These are phyloP conservation scores for Elegia similella DNA, from an alignment of 2,888 invertebrate species.

Conservation along the genomic window DNA sequence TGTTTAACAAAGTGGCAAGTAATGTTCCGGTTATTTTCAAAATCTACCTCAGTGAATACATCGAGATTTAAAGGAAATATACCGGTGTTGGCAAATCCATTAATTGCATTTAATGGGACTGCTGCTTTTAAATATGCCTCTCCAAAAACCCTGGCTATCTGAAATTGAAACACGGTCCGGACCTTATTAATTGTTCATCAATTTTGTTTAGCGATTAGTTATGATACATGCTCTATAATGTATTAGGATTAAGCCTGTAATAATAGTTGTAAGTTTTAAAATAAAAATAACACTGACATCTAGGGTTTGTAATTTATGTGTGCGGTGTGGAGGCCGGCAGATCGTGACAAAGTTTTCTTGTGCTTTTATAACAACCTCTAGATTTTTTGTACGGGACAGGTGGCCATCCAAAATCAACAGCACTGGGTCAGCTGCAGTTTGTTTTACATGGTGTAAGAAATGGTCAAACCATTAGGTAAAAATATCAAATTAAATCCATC, in stretches of 20 bases:
- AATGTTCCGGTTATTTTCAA: too few species aligned
- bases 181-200: slow-evolving; percentile 27
- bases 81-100: slow-evolving; percentile 17
- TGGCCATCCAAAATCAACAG: slow-evolving; percentile 48
- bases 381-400: slow-evolving; percentile 41
- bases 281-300: slow-evolving; percentile 27
- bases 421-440: slow-evolving; percentile 36
- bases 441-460: slow-evolving; percentile 38
- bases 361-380: slow-evolving; percentile 34
- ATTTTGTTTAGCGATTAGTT: slow-evolving; percentile 25
- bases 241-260: too few species aligned
- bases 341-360: slow-evolving; percentile 35
- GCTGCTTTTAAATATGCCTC: slow-evolving; percentile 22
- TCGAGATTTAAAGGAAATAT: slow-evolving; percentile 14
- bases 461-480: slow-evolving; percentile 27
- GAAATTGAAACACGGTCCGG: slow-evolving; percentile 22
- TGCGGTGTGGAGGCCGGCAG: slow-evolving; percentile 40
- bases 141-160: slow-evolving; percentile 20
- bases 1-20: too few species aligned
- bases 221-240: slow-evolving; percentile 26
- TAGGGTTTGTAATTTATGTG: slow-evolving; percentile 25
- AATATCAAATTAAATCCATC: slow-evolving; percentile 25
- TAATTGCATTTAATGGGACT: slow-evolving; percentile 13
- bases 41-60: slow-evolving; percentile 22
- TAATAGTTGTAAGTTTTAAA: too few species aligned